A percentile compares a stretch with the other conserved stretches of the same genome.
These are phyloP conservation scores for Drosophila melanica DNA, from an alignment of 1,140 invertebrate species.

Conservation along the genomic window DNA sequence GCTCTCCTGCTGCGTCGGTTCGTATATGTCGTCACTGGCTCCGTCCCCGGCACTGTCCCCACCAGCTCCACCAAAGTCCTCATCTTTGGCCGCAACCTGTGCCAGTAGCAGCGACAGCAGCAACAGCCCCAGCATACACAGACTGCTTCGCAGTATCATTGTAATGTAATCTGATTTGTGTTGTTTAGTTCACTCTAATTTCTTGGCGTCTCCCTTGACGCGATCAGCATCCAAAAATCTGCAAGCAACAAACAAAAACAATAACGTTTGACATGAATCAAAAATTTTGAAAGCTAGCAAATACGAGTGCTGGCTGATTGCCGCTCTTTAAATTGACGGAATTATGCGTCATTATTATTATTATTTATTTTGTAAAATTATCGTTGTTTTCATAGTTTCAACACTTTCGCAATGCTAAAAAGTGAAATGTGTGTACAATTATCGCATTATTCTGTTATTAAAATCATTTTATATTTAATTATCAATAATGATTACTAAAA, in stretches of 20 bases:
- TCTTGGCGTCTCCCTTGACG: conserved; percentile 14
- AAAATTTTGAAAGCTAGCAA: conserved; percentile 54
- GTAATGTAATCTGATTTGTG: conserved; percentile 12
- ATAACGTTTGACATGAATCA: conserved; percentile 36
- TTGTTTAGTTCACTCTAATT: conserved; percentile 8
- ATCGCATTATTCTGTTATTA: conserved; percentile 64
- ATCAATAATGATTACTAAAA: conserved; percentile 33
- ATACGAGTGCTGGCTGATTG: conserved; percentile 54
- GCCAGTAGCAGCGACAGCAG: conserved; percentile 35
- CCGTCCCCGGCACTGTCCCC: conserved; percentile 5
- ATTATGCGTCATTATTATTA: conserved; percentile 64
- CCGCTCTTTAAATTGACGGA: conserved; percentile 62
- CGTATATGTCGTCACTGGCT: conserved; percentile 65
- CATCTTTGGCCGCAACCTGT: conserved; percentile 39
- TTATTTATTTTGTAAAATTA: conserved; percentile 41
- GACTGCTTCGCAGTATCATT: conserved; percentile 66
- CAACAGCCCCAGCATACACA: conserved; percentile 42
- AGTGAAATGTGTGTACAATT: conserved; percentile 61
- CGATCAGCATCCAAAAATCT: conserved; percentile 48
- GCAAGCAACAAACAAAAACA: conserved; percentile 34
- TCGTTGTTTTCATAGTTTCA: conserved; percentile 50
- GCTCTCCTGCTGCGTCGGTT: conserved; percentile 56
- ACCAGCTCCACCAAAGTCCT: conserved; percentile 39
- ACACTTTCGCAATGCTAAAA: conserved; percentile 73
- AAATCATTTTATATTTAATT: conserved; percentile 66